Conservation (phyloP, 2,113 vertebrate genomes). For the Dunckerocampus dactyliophorus region DNA sequence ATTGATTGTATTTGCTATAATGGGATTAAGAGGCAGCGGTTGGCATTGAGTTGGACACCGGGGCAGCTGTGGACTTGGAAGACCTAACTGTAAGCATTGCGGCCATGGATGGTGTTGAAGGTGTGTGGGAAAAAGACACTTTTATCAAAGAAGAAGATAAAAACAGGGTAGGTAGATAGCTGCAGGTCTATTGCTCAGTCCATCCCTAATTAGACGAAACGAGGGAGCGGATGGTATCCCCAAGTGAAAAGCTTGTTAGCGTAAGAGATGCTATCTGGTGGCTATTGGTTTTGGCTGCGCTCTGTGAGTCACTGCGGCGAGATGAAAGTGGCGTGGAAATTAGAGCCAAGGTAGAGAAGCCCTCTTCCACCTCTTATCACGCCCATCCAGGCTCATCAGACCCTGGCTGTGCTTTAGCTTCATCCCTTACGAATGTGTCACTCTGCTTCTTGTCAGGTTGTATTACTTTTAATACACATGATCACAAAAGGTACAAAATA, state of each 20-base stretch:
- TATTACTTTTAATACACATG: too few species aligned
- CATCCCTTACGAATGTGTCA: conserved; percentile 44
- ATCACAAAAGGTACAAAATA: too few species aligned
- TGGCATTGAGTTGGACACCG: conserved; percentile 58
- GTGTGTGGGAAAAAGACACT: not conserved
- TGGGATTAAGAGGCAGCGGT: conserved; percentile 68
- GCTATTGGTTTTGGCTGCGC: conserved; percentile 70
- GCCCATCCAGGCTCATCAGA: conserved; percentile 46
- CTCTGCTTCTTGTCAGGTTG: conserved; percentile 18
- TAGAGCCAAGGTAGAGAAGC: conserved; percentile 44
- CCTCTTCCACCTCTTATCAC: conserved; percentile 31
- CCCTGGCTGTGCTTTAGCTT: conserved; percentile 27
- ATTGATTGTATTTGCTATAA: conserved; percentile 72
- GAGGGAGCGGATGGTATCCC: conserved; percentile 59
- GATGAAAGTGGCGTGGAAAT: conserved; percentile 58
- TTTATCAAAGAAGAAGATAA: conserved; percentile 29
- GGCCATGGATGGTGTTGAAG: conserved; percentile 21
- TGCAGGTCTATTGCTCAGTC: conserved; percentile 58
- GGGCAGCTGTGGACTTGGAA: conserved; percentile 38
- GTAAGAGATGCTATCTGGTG: conserved; percentile 68
- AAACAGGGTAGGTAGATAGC: conserved; percentile 53
- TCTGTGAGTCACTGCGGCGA: conserved; percentile 60
- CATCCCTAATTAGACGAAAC: conserved; percentile 66
- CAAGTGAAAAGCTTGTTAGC: conserved; percentile 71
- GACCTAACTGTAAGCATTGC: conserved; percentile 20